Conservation (phyloP, 2,797 vertebrate species). For the Sphenodon punctatus region DNA sequence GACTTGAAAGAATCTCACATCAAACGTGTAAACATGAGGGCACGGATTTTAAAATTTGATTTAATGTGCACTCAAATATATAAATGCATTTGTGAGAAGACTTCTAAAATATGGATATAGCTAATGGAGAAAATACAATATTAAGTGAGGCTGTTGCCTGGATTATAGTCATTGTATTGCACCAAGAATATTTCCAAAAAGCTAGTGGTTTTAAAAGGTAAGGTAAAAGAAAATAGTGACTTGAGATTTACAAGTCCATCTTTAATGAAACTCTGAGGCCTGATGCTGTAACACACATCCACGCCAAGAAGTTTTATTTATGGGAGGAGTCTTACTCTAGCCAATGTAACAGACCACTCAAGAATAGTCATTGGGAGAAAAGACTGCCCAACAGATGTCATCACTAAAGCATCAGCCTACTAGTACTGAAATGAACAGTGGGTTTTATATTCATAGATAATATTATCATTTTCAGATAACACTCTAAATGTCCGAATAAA, state of each 20-base stretch:
- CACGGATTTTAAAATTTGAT: too few relatives aligned
- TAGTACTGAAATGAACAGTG: too few relatives aligned
- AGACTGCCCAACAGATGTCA: background rate
- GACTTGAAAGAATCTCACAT: constrained; percentile 17
- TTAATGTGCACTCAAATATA: too few relatives aligned
- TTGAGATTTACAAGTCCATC: background rate
- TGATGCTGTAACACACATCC: background rate
- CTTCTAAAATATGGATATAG: background rate
- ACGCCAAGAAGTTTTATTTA: background rate
- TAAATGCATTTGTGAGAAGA: constrained; percentile 30
- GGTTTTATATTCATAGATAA: too few relatives aligned
- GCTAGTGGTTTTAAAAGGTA: background rate
- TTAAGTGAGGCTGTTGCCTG: background rate
- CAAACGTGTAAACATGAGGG: too few relatives aligned
- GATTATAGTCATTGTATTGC: background rate
- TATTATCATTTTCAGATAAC: too few relatives aligned
- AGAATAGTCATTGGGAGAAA: background rate
- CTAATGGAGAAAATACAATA: constrained; percentile 2
- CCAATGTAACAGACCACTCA: background rate
- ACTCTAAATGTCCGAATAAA: too few relatives aligned
- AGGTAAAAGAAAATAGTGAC: background rate
- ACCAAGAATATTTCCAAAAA: constrained; percentile 1
- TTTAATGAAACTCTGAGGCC: background rate
- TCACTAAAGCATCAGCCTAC: background rate
- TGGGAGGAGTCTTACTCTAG: background rate